phyloP scores from a whole-genome alignment of 2,797 vertebrate genomes.

The Sandelia bainsii region DNA sequence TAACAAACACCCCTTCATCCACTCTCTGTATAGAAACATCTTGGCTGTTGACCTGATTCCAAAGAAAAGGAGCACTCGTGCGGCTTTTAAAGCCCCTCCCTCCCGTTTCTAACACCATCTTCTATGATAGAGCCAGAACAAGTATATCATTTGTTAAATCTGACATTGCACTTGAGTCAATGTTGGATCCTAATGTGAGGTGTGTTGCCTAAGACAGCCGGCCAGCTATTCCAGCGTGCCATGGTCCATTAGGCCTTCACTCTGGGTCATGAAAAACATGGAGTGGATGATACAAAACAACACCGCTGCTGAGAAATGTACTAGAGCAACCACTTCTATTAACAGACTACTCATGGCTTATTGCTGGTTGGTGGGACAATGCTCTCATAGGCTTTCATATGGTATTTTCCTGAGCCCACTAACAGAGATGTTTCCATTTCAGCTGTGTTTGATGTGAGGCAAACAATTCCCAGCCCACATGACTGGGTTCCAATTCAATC shows the following conservation, averaged over 20 bases:
- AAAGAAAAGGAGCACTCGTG: conserved; percentile 59
- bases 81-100: conserved; percentile 55
- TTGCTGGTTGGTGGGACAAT: conserved; percentile 26
- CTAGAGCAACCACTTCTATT: conserved; percentile 42
- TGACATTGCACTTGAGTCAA: conserved; percentile 76
- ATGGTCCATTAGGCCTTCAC: conserved; percentile 82
- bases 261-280: conserved; percentile 75
- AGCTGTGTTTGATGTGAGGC: conserved; percentile 54
- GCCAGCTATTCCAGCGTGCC: conserved; percentile 64
- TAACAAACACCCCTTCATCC: conserved; percentile 16
- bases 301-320: conserved; percentile 52
- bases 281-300: conserved; percentile 63
- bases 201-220: conserved; percentile 68
- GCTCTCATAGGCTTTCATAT: conserved; percentile 43
- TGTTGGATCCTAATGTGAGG: conserved; percentile 70
- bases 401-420: conserved; percentile 47
- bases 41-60: conserved; percentile 69
- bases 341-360: conserved; percentile 51
- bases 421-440: conserved; percentile 65
- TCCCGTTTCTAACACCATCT: conserved; percentile 45
- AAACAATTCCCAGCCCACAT: conserved; percentile 65
- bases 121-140: conserved; percentile 42
- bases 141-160: conserved; percentile 80
- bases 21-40: conserved; percentile 42
- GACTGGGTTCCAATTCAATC: conserved; percentile 81